Base-by-base conservation (phyloP, 2,113 vertebrate species). In the Arizona elegans region DNA sequence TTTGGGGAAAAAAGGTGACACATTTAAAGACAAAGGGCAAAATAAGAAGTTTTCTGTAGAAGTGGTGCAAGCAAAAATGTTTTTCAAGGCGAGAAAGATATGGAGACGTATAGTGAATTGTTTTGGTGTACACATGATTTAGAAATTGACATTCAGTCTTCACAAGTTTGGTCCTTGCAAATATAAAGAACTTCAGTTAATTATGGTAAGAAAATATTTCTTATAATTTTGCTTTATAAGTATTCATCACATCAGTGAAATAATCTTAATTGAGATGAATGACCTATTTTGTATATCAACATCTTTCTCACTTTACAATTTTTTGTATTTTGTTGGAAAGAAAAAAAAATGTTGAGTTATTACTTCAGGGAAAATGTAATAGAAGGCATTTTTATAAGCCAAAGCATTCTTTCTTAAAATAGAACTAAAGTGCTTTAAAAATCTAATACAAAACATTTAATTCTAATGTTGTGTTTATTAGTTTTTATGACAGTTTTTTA, bases 111-210 rank as follows among this genome's bases (percentile, higher is more conserved):
- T 7, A 17, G 13, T 75, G n/a, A 75, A 33, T 75, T 33, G 29
- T 75, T 17, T 17, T 75, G 65, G 17, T 0, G 5, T 75, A 33
- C 0, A 75, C 6, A 6, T 75, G 65, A 75, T 75, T 75, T 75
- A 75, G 93, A 90, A 93, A 93, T 93, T 93, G 92, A 90, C 75
- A 86, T 62, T 94, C 95, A 89, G 96, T 96, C 94, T 94, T 88
- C 94, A 93, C 94, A 91, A 58, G 90, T 95, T 94, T 0, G 0
- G 92, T 95, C 92, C 0, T 43, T 23, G 33, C 91, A 93, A 86
- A 88, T 92, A 92, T 52, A 0, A 93, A 59, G 93, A 59, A 95
- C 0, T 1, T 87, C 92, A 93, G 89, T 96, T 94, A 91, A 95
- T 92, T 89, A 24, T 92, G 93, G 55, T 93, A 95, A 87, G n/a